A percentile compares a stretch with the other conserved stretches of the same genome.
Conservation (phyloP, 2,888 invertebrate genomes). For the Mayetiola destructor region DNA sequence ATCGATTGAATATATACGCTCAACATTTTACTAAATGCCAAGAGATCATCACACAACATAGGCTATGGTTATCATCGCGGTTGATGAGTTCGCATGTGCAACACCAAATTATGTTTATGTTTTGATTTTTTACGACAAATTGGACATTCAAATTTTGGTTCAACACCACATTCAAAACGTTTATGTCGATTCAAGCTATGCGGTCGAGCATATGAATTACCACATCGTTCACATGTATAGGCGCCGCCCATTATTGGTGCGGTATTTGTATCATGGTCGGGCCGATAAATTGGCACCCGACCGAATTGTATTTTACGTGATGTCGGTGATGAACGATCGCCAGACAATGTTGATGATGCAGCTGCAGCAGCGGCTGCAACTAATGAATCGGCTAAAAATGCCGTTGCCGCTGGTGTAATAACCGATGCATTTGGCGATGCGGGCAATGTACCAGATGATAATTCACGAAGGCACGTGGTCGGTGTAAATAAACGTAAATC, state of each 20-base stretch:
- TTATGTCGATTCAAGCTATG: conserved; percentile 43
- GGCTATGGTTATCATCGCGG: conserved; percentile 32
- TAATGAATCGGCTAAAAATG: conserved; percentile 6
- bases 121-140: conserved; percentile 45
- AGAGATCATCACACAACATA: background rate
- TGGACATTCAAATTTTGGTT: conserved; percentile 46
- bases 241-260: conserved; percentile 27
- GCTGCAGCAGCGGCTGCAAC: conserved; percentile 17
- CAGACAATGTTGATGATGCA: conserved; percentile 3
- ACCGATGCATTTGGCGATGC: background rate
- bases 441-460: conserved; percentile 16
- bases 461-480: conserved; percentile 25
- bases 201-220: conserved; percentile 43
- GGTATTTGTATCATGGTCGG: background rate
- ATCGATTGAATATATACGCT: no score
- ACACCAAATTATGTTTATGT: conserved; percentile 36
- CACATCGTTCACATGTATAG: conserved; percentile 40
- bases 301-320: background rate
- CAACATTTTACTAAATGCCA: background rate
- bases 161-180: conserved; percentile 44
- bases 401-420: background rate
- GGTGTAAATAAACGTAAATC: conserved; percentile 29
- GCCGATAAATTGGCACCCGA: background rate
- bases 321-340: conserved; percentile 1
- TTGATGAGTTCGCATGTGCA: conserved; percentile 37